A percentile compares a stretch with the other conserved stretches of the same genome.
Conservation (phyloP, 2,797 vertebrate species). For the Telmatherina bonti region DNA sequence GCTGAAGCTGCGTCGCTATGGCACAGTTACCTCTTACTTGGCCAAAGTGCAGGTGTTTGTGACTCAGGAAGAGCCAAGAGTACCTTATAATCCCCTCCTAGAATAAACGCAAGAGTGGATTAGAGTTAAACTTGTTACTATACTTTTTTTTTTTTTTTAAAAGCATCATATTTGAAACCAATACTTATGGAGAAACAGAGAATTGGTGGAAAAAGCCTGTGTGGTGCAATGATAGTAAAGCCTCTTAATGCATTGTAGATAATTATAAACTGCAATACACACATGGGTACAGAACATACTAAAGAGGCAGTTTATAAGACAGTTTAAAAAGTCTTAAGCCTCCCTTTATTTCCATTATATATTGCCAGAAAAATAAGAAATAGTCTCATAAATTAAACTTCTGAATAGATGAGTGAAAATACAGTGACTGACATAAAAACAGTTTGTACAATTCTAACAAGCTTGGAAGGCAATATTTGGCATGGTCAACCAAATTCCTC, state of each 20-base stretch:
- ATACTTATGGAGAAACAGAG: neutral
- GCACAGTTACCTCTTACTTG: slow-evolving; percentile 88
- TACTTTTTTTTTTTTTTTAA: too few species aligned
- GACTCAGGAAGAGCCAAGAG: slow-evolving; percentile 84
- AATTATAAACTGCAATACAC: slow-evolving; percentile 1
- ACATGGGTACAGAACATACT: slow-evolving; percentile 3
- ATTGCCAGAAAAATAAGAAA: neutral
- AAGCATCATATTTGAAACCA: slow-evolving; percentile 39
- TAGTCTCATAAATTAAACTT: neutral
- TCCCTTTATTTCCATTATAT: neutral
- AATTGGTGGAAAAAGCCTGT: neutral
- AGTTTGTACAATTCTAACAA: neutral
- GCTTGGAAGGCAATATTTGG: neutral
- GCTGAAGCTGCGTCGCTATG: slow-evolving; percentile 90
- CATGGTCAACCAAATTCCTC: neutral
- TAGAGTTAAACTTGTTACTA: neutral
- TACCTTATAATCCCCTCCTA: slow-evolving; percentile 57
- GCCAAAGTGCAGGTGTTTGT: slow-evolving; percentile 94
- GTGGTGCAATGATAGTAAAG: neutral
- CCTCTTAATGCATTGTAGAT: neutral
- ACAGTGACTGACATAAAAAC: neutral
- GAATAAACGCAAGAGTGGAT: slow-evolving; percentile 52
- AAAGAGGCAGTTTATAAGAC: slow-evolving; percentile 1
- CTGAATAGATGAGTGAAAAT: neutral
- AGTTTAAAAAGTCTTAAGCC: neutral